Percentiles rank a stretch among this genome's conserved stretches.
Evolutionary conservation across 1,140 invertebrate species (phyloP).

Genomic region (Ceratosolen solmsi): DNA sequence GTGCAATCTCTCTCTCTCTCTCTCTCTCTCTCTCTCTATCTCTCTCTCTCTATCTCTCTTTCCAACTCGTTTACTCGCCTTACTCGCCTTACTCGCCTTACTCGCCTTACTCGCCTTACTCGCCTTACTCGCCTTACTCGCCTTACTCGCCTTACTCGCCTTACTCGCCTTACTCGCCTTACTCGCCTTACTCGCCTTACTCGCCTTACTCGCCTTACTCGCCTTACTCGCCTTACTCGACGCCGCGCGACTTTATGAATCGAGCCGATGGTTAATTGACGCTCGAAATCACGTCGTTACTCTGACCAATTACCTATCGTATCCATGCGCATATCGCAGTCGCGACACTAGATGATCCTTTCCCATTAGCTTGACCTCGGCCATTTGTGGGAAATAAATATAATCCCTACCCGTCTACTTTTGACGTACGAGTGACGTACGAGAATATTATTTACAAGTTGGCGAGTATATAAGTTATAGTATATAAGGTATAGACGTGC

Average conservation of each 20-base stretch:
- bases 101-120: too few species aligned
- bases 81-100: too few species aligned
- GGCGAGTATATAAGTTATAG: too few species aligned
- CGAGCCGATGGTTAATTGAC: slow-evolving; percentile 42
- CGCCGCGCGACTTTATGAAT: slow-evolving; percentile 27
- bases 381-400: slow-evolving; percentile 31
- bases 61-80: too few species aligned
- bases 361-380: slow-evolving; percentile 31
- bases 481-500: neutral
- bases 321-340: neutral
- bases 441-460: slow-evolving; percentile 32
- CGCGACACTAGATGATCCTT: neutral
- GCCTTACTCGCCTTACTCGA: too few species aligned
- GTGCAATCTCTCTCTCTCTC: neutral
- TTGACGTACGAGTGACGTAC: too few species aligned
- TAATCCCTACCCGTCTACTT: neutral
- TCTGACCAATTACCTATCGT: slow-evolving; percentile 35
- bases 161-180: too few species aligned
- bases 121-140: too few species aligned
- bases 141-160: too few species aligned
- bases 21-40: neutral
- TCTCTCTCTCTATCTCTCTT: too few species aligned
- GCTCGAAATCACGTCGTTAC: slow-evolving; percentile 47
- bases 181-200: too few species aligned
- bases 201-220: too few species aligned